phyloP scores from a whole-genome alignment of 2,113 vertebrate species.

The Progne subis region DNA sequence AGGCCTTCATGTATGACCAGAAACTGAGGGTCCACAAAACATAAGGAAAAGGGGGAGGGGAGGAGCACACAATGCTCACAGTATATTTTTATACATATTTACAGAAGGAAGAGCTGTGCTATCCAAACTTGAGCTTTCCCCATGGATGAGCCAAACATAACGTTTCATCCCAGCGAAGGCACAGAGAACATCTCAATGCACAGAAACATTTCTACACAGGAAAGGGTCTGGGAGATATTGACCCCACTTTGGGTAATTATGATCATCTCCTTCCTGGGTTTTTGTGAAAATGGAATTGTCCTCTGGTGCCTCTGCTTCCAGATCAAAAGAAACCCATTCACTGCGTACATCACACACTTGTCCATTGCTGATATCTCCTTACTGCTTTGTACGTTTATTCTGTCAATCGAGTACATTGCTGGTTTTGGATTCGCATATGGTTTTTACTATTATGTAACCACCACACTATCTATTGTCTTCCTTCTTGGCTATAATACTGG shows the following conservation, averaged over 20 bases:
- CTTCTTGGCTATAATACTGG: constrained; percentile 78
- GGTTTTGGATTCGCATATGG: constrained; percentile 56
- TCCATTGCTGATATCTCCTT: constrained; percentile 72
- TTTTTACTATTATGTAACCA: constrained; percentile 62
- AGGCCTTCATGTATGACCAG: not conserved
- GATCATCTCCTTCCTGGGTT: constrained; percentile 75
- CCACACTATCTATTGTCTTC: constrained; percentile 69
- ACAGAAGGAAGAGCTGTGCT: constrained; percentile 64
- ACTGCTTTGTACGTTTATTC: constrained; percentile 71
- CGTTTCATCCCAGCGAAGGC: constrained; percentile 22
- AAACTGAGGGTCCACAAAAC: constrained; percentile 1
- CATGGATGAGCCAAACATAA: constrained; percentile 72
- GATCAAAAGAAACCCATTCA: constrained; percentile 75
- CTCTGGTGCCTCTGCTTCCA: constrained; percentile 81
- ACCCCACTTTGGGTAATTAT: constrained; percentile 72
- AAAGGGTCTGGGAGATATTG: constrained; percentile 44
- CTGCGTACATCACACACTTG: constrained; percentile 76
- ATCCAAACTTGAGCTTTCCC: constrained; percentile 45
- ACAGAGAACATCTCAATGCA: constrained; percentile 56
- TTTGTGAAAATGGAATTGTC: constrained; percentile 74
- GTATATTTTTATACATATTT: constrained; percentile 61
- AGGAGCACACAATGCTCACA: constrained; percentile 61
- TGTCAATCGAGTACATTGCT: constrained; percentile 70
- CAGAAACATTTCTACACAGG: constrained; percentile 58
- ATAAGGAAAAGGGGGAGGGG: constrained; percentile 43